These are phyloP conservation scores for Forficula auricularia DNA, from an alignment of 1,140 invertebrate genomes.

Conservation along the genomic window DNA sequence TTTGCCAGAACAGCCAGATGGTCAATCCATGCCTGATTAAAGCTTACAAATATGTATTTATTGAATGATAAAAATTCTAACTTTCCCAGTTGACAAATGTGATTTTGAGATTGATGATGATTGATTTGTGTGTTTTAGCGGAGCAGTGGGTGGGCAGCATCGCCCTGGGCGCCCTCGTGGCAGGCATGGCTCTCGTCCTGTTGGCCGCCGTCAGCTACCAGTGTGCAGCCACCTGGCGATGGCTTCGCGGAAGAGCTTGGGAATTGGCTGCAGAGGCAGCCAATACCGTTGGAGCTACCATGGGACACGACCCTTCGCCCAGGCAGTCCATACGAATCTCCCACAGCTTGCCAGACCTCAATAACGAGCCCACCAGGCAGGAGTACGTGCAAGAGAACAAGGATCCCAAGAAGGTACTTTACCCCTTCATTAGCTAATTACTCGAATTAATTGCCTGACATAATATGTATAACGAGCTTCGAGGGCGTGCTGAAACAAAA, in stretches of 20 bases:
- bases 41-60: too few species aligned
- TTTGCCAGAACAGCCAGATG: too few species aligned
- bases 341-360: conserved; percentile 53
- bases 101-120: too few species aligned
- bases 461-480: too few species aligned
- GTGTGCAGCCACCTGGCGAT: conserved; percentile 48
- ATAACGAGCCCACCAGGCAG: conserved; percentile 47
- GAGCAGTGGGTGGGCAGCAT: too few species aligned
- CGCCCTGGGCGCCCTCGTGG: conserved; percentile 25
- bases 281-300: conserved; percentile 22
- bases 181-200: conserved; percentile 42
- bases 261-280: conserved; percentile 13
- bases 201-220: conserved; percentile 49
- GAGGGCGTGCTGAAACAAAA: too few species aligned
- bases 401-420: conserved; percentile 44
- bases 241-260: conserved; percentile 37
- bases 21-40: too few species aligned
- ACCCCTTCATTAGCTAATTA: too few species aligned
- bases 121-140: too few species aligned
- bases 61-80: too few species aligned
- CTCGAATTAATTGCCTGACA: too few species aligned
- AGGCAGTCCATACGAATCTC: conserved; percentile 52
- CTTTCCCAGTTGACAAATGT: too few species aligned
- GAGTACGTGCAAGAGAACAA: conserved; percentile 55
- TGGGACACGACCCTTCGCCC: conserved; percentile 36